A percentile compares a stretch with the other conserved stretches of the same genome.
phyloP scores from a whole-genome alignment of 2,797 vertebrate species.

The Iguana delicatissima region DNA sequence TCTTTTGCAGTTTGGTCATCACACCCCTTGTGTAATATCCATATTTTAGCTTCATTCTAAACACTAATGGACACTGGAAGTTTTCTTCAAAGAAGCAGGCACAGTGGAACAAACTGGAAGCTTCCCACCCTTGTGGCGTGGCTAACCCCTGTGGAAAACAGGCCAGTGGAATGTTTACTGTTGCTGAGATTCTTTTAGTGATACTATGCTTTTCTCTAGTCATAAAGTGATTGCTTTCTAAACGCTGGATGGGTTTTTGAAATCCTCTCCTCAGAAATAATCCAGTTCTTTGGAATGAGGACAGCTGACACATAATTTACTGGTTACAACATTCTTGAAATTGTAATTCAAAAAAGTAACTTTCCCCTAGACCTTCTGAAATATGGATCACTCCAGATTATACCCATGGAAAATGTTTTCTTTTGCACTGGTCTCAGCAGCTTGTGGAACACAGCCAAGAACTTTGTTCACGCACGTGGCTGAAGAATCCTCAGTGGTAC shows the following conservation, averaged over 20 bases:
- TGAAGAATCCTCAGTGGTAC: constrained; percentile 19
- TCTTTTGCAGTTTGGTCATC: constrained; percentile 28
- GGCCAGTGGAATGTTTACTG: constrained; percentile 60
- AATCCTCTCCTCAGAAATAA: constrained; percentile 40
- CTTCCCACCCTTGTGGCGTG: constrained; percentile 6
- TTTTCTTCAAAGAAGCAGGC: constrained; percentile 49
- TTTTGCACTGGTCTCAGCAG: background rate
- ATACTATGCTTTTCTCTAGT: constrained; percentile 66
- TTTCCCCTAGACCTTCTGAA: background rate
- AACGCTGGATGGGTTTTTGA: constrained; percentile 58
- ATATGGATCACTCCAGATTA: background rate
- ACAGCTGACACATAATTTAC: background rate
- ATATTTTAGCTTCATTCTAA: constrained; percentile 29
- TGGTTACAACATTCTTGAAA: too few relatives aligned
- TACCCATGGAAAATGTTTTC: background rate
- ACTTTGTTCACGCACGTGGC: background rate
- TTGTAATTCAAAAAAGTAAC: too few relatives aligned
- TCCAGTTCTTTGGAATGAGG: constrained; percentile 28
- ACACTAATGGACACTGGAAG: constrained; percentile 17
- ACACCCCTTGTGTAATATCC: constrained; percentile 13
- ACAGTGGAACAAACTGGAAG: constrained; percentile 44
- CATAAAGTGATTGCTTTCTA: constrained; percentile 51
- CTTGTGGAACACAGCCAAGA: background rate
- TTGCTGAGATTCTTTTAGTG: constrained; percentile 39
- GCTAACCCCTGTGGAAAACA: constrained; percentile 65